phyloP scores from a whole-genome alignment of 1,140 invertebrate species.

The Phenacoccus solenopsis region DNA sequence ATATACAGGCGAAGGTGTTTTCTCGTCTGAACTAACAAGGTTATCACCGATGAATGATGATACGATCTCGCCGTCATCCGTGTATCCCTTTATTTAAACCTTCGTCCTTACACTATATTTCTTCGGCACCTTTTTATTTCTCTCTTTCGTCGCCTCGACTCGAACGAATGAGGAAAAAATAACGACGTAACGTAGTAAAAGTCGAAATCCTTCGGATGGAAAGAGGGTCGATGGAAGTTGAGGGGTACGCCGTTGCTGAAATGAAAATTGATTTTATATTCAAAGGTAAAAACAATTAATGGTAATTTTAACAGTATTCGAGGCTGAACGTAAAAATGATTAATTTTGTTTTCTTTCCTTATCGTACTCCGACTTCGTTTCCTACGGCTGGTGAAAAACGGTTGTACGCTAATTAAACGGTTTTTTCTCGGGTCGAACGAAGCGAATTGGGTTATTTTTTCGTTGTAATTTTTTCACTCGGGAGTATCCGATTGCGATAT shows the following conservation, averaged over 20 bases:
- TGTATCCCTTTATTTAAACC: not conserved
- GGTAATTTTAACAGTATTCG: not conserved
- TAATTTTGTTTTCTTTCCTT: too few species aligned
- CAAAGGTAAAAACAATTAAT: not conserved
- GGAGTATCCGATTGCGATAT: too few species aligned
- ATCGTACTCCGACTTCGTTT: too few species aligned
- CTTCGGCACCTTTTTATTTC: not conserved
- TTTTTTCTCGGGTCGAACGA: too few species aligned
- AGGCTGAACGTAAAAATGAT: not conserved
- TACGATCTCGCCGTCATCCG: not conserved
- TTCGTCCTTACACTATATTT: not conserved
- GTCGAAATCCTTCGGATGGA: not conserved
- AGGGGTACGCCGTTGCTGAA: too few species aligned
- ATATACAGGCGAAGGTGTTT: not conserved
- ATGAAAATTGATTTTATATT: slow-evolving; percentile 5
- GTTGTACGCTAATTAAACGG: too few species aligned
- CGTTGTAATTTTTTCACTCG: too few species aligned
- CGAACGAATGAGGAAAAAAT: not conserved
- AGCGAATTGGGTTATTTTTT: too few species aligned
- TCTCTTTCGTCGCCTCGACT: not conserved
- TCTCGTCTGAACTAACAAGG: slow-evolving; percentile 1
- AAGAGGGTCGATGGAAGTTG: too few species aligned
- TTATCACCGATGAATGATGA: not conserved
- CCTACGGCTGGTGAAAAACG: too few species aligned
- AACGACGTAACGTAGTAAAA: not conserved